phyloP scores from a whole-genome alignment of 2,113 vertebrate species.

The Catharus minimus region DNA sequence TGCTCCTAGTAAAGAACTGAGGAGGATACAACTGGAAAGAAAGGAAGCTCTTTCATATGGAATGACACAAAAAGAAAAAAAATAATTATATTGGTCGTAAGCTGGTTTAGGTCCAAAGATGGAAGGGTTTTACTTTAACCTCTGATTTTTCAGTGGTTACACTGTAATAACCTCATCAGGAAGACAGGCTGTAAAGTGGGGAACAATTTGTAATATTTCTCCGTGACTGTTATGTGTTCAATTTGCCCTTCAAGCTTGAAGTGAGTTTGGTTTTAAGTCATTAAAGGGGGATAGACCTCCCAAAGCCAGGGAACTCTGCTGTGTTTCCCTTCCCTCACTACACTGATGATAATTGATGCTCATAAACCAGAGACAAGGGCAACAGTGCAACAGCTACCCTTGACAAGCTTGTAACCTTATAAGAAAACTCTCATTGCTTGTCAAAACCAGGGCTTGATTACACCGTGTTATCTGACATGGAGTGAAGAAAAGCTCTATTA shows the following conservation, averaged over 20 bases:
- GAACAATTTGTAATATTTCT: slow-evolving; percentile 46
- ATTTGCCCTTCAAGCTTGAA: slow-evolving; percentile 60
- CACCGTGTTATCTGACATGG: not conserved
- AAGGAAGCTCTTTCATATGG: not conserved
- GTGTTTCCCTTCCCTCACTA: not conserved
- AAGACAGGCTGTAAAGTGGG: slow-evolving; percentile 19
- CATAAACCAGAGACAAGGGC: slow-evolving; percentile 33
- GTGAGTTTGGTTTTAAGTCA: slow-evolving; percentile 44
- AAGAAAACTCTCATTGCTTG: slow-evolving; percentile 10
- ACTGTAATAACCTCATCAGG: slow-evolving; percentile 55
- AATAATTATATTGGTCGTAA: slow-evolving; percentile 19
- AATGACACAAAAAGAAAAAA: slow-evolving; percentile 3
- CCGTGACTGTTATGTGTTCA: slow-evolving; percentile 20
- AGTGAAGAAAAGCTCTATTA: not conserved
- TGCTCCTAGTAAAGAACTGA: not conserved
- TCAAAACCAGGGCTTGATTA: not conserved
- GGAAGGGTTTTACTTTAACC: slow-evolving; percentile 39
- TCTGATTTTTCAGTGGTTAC: slow-evolving; percentile 56
- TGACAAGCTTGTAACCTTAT: not conserved
- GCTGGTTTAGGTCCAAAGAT: slow-evolving; percentile 34
- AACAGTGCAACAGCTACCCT: not conserved
- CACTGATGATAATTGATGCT: slow-evolving; percentile 4
- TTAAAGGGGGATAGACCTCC: slow-evolving; percentile 23
- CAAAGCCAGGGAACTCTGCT: slow-evolving; percentile 19
- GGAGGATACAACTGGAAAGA: not conserved